phyloP scores from a whole-genome alignment of 23 tunicate genomes.

The Halocynthia aurantium region DNA sequence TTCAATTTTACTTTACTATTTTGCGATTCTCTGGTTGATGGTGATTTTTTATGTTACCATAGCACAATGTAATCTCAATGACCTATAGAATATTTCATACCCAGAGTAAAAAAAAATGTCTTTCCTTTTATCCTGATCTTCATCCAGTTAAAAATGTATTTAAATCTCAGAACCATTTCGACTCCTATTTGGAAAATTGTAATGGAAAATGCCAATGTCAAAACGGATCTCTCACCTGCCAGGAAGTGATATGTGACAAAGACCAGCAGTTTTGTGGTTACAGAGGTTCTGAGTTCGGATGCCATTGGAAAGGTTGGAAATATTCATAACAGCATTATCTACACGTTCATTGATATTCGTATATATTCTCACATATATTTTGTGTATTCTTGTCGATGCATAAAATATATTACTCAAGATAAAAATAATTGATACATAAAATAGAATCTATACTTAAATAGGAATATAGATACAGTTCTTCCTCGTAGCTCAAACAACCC shows the following conservation, averaged over 20 bases:
- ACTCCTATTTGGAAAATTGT: conserved; percentile 19
- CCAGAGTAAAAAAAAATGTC: neutral
- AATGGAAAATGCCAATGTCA: conserved; percentile 29
- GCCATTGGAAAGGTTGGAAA: conserved; percentile 65
- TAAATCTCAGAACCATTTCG: conserved; percentile 12
- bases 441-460: no score
- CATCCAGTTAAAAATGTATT: neutral
- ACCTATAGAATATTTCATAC: neutral
- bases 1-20: no score
- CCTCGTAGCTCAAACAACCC: no score
- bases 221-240: conserved; percentile 32
- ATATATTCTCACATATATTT: no score
- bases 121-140: neutral
- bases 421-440: no score
- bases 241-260: conserved; percentile 11
- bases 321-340: neutral
- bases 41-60: no score
- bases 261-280: conserved; percentile 41
- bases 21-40: no score
- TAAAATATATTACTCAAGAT: no score
- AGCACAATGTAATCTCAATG: neutral
- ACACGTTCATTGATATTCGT: neutral
- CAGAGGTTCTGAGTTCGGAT: conserved; percentile 39
- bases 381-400: no score
- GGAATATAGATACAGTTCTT: no score